phyloP scores from a whole-genome alignment of 2,113 vertebrate genomes.

The Heloderma charlesbogerti region DNA sequence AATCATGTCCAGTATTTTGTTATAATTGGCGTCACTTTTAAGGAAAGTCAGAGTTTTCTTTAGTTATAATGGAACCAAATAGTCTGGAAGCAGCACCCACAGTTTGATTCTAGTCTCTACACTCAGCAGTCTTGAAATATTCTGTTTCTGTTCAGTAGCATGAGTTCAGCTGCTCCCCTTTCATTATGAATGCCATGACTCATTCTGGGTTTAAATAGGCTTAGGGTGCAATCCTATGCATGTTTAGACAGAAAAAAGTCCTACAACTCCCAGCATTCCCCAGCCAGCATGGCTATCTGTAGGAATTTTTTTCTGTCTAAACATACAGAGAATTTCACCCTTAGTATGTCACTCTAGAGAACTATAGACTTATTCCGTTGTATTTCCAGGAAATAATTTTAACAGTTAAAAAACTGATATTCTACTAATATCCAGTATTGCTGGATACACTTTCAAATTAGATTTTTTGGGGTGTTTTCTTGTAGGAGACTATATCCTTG shows the following conservation, averaged over 20 bases:
- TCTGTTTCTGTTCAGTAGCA: background rate
- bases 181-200: background rate
- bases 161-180: background rate
- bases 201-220: background rate
- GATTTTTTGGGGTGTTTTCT: conserved; percentile 54
- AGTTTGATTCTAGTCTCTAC: background rate
- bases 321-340: no score
- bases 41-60: background rate
- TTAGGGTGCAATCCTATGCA: no score
- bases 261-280: no score
- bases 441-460: background rate
- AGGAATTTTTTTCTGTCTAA: no score
- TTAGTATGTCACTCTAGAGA: background rate
- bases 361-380: background rate
- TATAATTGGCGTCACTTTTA: background rate
- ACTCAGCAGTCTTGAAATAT: background rate
- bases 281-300: no score
- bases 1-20: no score
- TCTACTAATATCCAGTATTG: background rate
- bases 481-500: conserved; percentile 97
- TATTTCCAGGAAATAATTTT: background rate
- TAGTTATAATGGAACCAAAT: background rate
- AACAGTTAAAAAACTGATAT: background rate
- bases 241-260: no score
- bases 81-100: background rate